Evolutionary conservation across 2,888 invertebrate genomes (phyloP).

Genomic region (Drosophila meridionalis): DNA sequence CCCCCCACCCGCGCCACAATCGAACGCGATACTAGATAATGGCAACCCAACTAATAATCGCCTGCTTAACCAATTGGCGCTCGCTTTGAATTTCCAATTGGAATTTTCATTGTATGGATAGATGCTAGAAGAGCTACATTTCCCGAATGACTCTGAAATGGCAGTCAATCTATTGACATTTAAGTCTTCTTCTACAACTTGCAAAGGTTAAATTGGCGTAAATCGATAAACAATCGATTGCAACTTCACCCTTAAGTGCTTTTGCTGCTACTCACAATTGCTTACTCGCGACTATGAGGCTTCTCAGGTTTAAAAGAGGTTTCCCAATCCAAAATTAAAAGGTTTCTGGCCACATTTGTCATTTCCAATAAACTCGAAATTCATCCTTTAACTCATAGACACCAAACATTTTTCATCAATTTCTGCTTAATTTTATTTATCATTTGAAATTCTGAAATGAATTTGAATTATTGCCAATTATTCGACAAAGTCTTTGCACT

Average conservation of each 20-base stretch:
- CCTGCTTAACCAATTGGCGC: constrained; percentile 16
- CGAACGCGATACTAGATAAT: constrained; percentile 17
- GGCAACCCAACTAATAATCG: constrained; percentile 13
- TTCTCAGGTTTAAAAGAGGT: no score
- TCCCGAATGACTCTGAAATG: background rate
- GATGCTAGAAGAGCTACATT: background rate
- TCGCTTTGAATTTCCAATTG: background rate
- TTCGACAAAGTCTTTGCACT: background rate
- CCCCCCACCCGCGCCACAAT: background rate
- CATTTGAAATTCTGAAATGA: background rate
- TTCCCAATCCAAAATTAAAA: no score
- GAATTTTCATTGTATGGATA: background rate
- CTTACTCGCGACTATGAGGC: no score
- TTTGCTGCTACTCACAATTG: no score
- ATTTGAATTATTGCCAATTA: background rate
- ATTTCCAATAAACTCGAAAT: no score
- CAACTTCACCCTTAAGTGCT: no score
- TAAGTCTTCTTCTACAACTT: background rate
- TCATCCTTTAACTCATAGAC: background rate
- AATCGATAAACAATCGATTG: background rate
- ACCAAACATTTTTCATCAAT: background rate
- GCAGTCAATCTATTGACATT: background rate
- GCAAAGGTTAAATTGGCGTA: background rate
- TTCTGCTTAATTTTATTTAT: background rate
- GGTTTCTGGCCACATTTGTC: no score